A percentile compares a stretch with the other conserved stretches of the same genome.
Evolutionary conservation across 2,888 invertebrate species (phyloP).

Genomic region (Shargacucullia verbasci): DNA sequence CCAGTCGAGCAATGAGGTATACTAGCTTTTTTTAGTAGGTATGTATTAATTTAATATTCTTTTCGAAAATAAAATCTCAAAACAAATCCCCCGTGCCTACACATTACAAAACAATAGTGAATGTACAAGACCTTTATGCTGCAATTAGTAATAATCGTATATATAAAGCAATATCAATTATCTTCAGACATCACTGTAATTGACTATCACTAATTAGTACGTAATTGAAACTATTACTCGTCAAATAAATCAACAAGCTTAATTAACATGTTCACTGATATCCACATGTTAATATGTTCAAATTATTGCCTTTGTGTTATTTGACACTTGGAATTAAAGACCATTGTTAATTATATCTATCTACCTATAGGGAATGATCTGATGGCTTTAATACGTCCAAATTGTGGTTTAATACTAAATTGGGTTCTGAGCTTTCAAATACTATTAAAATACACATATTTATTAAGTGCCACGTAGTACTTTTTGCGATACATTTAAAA

Average conservation of each 20-base stretch:
- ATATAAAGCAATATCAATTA: conserved; percentile 45
- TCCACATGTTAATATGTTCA: conserved; percentile 41
- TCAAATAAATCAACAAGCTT: conserved; percentile 67
- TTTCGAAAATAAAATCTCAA: no score
- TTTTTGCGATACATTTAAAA: no score
- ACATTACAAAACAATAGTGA: no score
- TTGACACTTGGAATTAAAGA: conserved; percentile 22
- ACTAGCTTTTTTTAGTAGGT: no score
- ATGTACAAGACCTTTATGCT: conserved; percentile 1
- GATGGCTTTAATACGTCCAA: conserved; percentile 5
- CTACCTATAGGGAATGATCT: neutral
- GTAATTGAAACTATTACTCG: conserved; percentile 60
- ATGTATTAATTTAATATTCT: no score
- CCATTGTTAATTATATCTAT: conserved; percentile 3
- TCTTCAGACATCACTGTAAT: conserved; percentile 41
- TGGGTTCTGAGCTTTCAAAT: no score
- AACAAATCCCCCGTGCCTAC: no score
- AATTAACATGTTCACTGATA: conserved; percentile 56
- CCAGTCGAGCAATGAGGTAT: no score
- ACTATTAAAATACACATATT: no score
- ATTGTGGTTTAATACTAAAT: conserved; percentile 3
- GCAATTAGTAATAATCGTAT: no score
- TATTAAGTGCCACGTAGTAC: no score
- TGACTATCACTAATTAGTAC: conserved; percentile 61
- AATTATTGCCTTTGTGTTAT: conserved; percentile 33